Conservation (phyloP, 1,140 invertebrate species). For the Holotrichia oblita region DNA sequence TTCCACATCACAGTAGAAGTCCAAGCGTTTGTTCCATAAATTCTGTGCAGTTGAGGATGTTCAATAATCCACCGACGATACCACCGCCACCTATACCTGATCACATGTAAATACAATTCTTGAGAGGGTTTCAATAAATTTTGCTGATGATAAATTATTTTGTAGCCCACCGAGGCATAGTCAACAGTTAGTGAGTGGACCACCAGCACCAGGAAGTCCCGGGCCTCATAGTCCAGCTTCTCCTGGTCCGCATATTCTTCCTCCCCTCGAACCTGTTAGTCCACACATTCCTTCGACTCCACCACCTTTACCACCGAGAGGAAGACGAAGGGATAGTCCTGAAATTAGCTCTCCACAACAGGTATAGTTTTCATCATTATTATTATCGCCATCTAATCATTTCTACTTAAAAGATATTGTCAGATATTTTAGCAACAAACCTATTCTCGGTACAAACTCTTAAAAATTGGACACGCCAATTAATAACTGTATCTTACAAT, state of each 20-base stretch:
- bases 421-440: too few species aligned
- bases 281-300: conserved; percentile 58
- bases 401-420: too few species aligned
- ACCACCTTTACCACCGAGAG: conserved; percentile 68
- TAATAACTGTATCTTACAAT: not conserved
- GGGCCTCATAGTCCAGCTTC: conserved; percentile 65
- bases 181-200: conserved; percentile 52
- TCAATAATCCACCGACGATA: conserved; percentile 31
- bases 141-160: not conserved
- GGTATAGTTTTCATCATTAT: conserved; percentile 53
- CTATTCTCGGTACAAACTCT: too few species aligned
- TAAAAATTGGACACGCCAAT: too few species aligned
- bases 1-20: conserved; percentile 54
- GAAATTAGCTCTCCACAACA: conserved; percentile 67
- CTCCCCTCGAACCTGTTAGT: conserved; percentile 63
- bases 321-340: conserved; percentile 67
- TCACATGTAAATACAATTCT: conserved; percentile 12
- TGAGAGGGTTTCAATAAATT: too few species aligned
- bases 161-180: conserved; percentile 39
- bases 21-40: conserved; percentile 56
- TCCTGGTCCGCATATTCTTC: conserved; percentile 61
- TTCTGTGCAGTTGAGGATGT: conserved; percentile 34
- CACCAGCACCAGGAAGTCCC: conserved; percentile 57
- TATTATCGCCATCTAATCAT: not conserved
- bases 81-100: conserved; percentile 37